Evolutionary conservation across 2,797 vertebrate genomes (phyloP).

Genomic region (Rhyacichthys aspro): DNA sequence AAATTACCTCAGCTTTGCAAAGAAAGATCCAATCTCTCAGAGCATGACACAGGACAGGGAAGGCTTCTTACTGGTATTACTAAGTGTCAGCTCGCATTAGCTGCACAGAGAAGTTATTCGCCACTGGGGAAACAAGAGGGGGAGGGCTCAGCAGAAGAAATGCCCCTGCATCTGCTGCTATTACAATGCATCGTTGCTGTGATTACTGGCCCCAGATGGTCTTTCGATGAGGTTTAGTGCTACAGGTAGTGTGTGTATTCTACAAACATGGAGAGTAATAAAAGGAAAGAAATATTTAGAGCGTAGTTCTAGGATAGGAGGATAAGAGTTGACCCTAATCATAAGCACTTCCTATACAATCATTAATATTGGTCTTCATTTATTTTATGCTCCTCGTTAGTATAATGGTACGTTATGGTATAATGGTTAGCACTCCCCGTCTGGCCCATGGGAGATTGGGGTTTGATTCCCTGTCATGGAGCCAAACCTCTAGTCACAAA

Average conservation of each 20-base stretch:
- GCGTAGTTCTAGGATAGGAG: no score
- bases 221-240: background rate
- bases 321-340: no score
- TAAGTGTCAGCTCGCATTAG: conserved; percentile 30
- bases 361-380: no score
- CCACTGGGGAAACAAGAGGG: background rate
- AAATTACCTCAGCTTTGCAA: conserved; percentile 33
- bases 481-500: no score
- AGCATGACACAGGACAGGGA: conserved; percentile 42
- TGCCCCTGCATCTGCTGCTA: conserved; percentile 11
- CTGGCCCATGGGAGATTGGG: no score
- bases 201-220: conserved; percentile 11
- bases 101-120: background rate
- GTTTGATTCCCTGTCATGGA: no score
- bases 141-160: background rate
- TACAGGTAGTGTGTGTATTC: background rate
- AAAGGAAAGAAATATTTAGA: background rate
- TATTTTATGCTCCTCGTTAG: no score
- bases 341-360: background rate
- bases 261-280: background rate
- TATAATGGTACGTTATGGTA: no score
- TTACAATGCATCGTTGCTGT: background rate
- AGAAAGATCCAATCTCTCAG: conserved; percentile 48
- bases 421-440: no score
- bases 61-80: conserved; percentile 47